Base-by-base conservation (phyloP, 1,140 invertebrate species). In the Drosophila kepulauana region DNA sequence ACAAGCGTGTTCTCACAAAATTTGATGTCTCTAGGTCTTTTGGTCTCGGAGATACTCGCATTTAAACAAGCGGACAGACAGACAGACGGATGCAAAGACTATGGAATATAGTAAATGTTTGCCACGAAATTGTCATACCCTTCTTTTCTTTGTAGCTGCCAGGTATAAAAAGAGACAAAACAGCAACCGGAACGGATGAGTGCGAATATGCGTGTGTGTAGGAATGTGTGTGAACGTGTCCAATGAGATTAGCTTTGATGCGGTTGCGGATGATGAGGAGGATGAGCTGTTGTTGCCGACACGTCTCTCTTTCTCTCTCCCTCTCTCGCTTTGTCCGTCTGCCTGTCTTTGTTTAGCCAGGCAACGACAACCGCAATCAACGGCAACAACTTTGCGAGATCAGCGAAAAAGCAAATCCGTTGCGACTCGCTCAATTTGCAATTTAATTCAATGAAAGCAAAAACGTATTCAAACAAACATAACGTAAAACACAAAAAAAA, bases 391-490 rank as follows among this genome's bases (percentile, higher is more conserved):
- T 54, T 52, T 35, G 51, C 6, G 10, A 70, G 61, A 38, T 78
- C 62, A 72, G 69, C 71, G 69, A 65, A 78, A 73, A 77, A 56
- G 16, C 59, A 62, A 72, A 75, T 79, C 80, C 66, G 70, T 68
- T 78, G 63, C 64, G 52, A 33, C 2, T 38, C 54, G 63, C 64
- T 65, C 68, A 87, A 87, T 87, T 87, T 88, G 77, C 84, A 80
- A 88, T 88, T 88, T 67, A 88, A 88, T 75, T 82, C 84, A 88
- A 88, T 87, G 79, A 88, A 87, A 79, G 75, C 68, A 43, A 73
- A 73, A 70, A 38, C 35, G 35, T 38, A 38, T 38, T 38, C 35
- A 38, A 38, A 38, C 33, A 33, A 33, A 33, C 33, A 33, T 25
- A 25, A 25, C 35, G 35, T 35, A 10, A 48, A 79, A 56, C 64